Base-by-base conservation (phyloP, 2,113 vertebrate genomes). In the Copsychus sechellarum region DNA sequence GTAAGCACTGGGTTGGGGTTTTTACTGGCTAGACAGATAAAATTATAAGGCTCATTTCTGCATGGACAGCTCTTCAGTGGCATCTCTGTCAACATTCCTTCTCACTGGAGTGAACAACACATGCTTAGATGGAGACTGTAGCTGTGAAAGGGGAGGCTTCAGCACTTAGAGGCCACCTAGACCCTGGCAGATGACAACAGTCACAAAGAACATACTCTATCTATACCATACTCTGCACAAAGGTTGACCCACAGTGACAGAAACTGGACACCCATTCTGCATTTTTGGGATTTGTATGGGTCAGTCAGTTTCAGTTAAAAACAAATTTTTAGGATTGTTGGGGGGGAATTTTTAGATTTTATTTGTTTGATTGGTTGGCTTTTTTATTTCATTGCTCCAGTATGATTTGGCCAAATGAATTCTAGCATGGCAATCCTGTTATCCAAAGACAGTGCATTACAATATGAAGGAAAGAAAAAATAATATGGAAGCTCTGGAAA, bases 101-200 rank as follows among this genome's bases (percentile, higher is more conserved):
- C 80, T 50, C 67, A 53, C 24, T 6, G 14, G 34, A 85, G 38
- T 43, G 47, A 76, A 25, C 11, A 47, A 33, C 25, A 34, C 8
- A n/a, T 29, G 28, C 42, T 88, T 14, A 66, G 15, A 45, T 29
- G 60, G 38, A 86, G 40, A 54, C 36, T 53, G 42, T 19, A 83
- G 45, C 36, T 91, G 58, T 36, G 64, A n/a, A 36, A 34, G 7
- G 7, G 36, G 20, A 83, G 26, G 31, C 10, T 76, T 12, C 25
- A 73, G 28, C 50, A 70, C 0, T 0, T 0, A 54, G 34, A 81
- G 50, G 36, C 33, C 38, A 71, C 34, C 23, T 20, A 34, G 14
- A 13, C 21, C 18, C 51, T 62, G 34, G 25, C 33, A 91, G 50
- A 70, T 3, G 2, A 70, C 24, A 77, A 21, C 19, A 18, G n/a